Evolutionary conservation across 2,113 vertebrate genomes (phyloP), one percentile per base, ranked within the genome.

Genomic region (Emydocephalus ijimae): DNA sequence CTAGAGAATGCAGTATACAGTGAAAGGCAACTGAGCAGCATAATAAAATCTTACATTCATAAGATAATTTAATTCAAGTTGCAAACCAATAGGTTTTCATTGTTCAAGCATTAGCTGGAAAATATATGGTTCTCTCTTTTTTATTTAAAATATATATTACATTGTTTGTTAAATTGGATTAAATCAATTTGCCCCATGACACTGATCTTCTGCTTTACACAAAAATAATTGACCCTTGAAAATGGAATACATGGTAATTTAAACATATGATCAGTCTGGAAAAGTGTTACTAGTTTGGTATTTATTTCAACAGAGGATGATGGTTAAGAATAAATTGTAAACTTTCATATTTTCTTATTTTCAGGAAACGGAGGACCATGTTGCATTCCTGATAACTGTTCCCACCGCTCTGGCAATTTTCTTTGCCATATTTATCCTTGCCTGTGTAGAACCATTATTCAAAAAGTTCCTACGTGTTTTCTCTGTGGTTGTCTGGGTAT

Each of bases 351-450:
- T 91, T 92, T 21, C 97, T 88, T 94, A 6, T 96, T 96, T 95
- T n/a, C 96, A 99, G 99, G 98, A 98, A 95, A 98, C 98, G 29
- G 98, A 99, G 96, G 99, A 99, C 94, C 99, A 99, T 0, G 97
- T 99, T 96, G 98, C 99, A 3, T 99, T 99, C 97, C 98, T 99
- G 95, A 99, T 99, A 96, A 99, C 99, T 3, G 98, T 99, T 91
- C 98, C 99, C 91, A 99, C 99, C 0, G 99, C 99, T 11, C 97
- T 99, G 97, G 99, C 98, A 5, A 99, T 99, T 95, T 99, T 99
- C 98, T 98, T 99, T 26, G 98, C 98, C 14, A 98, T 99, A 95
- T 99, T 99, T 97, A 98, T 99, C 92, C 98, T 99, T 6, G 99
- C 99, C 95, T 99, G 99, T 97, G 97, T 99, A 15, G 99, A 99